A percentile compares a stretch with the other conserved stretches of the same genome.
Evolutionary conservation across 2,888 invertebrate species (phyloP).

Genomic region (Thera britannica): DNA sequence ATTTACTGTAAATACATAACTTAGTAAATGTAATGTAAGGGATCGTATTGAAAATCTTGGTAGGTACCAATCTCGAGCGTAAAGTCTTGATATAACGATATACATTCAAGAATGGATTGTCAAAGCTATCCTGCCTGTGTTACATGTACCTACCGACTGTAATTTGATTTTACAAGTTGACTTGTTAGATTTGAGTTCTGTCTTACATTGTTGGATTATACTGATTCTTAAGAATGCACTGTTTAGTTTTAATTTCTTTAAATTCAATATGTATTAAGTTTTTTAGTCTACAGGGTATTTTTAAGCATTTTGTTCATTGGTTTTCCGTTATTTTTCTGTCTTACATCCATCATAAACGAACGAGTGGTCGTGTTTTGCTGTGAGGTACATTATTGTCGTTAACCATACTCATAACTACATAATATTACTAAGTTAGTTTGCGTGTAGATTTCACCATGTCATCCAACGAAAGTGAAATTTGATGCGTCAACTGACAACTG

Average conservation of each 20-base stretch:
- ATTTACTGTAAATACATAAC: slow-evolving; percentile 74
- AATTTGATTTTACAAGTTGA: slow-evolving; percentile 24
- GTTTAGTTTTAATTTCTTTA: slow-evolving; percentile 35
- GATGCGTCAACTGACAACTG: not conserved
- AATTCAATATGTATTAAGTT: slow-evolving; percentile 41
- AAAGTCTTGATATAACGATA: slow-evolving; percentile 43
- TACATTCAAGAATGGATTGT: slow-evolving; percentile 38
- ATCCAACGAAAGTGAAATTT: slow-evolving; percentile 57
- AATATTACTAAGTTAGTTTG: slow-evolving; percentile 43
- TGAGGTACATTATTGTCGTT: slow-evolving; percentile 40
- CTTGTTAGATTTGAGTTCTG: slow-evolving; percentile 32
- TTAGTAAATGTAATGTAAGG: slow-evolving; percentile 56
- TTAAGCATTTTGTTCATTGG: slow-evolving; percentile 55
- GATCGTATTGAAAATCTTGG: slow-evolving; percentile 53
- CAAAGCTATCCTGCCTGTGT: slow-evolving; percentile 39
- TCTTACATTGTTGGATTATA: slow-evolving; percentile 24
- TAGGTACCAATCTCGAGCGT: slow-evolving; percentile 42
- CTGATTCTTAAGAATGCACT: slow-evolving; percentile 27
- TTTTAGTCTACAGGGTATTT: slow-evolving; percentile 67
- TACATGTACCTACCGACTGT: slow-evolving; percentile 7
- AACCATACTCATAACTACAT: slow-evolving; percentile 20
- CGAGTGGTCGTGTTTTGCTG: slow-evolving; percentile 38
- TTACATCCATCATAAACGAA: slow-evolving; percentile 37
- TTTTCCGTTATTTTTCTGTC: slow-evolving; percentile 37
- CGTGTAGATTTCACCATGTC: slow-evolving; percentile 49